Percentiles rank a stretch among this genome's conserved stretches.
phyloP scores from a whole-genome alignment of 2,113 vertebrate species.

The Microcebus jonahi region DNA sequence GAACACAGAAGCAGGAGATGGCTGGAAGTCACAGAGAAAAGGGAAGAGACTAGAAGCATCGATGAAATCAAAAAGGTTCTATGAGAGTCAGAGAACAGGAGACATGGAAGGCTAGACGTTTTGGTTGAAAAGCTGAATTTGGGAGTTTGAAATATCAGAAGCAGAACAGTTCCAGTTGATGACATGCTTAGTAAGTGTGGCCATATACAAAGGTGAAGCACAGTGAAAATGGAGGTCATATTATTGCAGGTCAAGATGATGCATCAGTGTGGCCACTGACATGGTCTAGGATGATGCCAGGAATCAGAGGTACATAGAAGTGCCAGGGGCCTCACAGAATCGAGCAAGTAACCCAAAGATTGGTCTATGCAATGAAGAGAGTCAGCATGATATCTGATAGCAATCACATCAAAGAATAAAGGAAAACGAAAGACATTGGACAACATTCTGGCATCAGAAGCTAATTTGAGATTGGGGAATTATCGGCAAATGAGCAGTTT shows the following conservation, averaged over 20 bases:
- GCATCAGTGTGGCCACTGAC: background rate
- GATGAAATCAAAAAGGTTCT: background rate
- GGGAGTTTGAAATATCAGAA: conserved; percentile 24
- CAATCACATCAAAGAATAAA: background rate
- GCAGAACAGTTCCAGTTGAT: conserved; percentile 38
- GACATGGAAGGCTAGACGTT: background rate
- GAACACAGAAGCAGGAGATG: background rate
- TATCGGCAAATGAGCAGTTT: conserved; percentile 3
- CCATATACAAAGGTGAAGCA: background rate
- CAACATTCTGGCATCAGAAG: background rate
- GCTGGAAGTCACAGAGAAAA: background rate
- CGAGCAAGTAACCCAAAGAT: background rate
- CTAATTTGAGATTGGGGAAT: conserved; percentile 41
- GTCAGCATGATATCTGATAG: background rate
- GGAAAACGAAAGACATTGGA: background rate
- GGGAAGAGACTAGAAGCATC: background rate
- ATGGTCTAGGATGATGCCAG: background rate
- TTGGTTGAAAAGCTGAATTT: conserved; percentile 3
- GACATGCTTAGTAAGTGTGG: background rate
- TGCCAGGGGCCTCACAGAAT: background rate
- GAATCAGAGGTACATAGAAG: background rate
- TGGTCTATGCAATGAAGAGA: background rate
- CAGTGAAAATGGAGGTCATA: conserved; percentile 15
- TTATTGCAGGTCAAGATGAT: background rate
- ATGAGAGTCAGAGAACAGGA: conserved; percentile 19